Evolutionary conservation across 1,140 invertebrate species (phyloP).

Genomic region (Drosophila bipectinata): DNA sequence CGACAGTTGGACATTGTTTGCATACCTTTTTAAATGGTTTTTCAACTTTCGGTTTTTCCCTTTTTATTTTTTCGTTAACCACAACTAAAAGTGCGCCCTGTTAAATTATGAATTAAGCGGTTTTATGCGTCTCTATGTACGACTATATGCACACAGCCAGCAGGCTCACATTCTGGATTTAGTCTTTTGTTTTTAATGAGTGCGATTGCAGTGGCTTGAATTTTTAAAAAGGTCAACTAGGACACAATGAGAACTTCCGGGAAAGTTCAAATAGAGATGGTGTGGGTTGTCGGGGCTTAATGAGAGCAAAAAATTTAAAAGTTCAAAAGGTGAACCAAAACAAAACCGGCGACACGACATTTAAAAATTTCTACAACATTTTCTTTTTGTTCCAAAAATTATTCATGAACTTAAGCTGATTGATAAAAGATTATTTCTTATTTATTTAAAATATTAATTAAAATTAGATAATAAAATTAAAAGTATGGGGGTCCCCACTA

Average conservation of each 20-base stretch:
- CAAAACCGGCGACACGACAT: not conserved
- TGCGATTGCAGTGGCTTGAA: constrained; percentile 39
- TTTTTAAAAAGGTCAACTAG: constrained; percentile 70
- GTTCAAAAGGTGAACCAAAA: constrained; percentile 10
- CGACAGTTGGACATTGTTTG: constrained; percentile 58
- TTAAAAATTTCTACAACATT: too few species aligned
- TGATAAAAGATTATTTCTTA: not conserved
- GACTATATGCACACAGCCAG: constrained; percentile 13
- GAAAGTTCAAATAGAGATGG: constrained; percentile 16
- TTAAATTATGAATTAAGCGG: constrained; percentile 78
- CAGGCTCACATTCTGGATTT: constrained; percentile 23
- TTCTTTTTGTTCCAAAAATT: not conserved
- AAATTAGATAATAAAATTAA: not conserved
- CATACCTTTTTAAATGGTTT: constrained; percentile 79
- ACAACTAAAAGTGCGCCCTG: constrained; percentile 74
- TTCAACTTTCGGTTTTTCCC: constrained; percentile 39
- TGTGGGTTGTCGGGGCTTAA: not conserved
- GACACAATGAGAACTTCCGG: constrained; percentile 57
- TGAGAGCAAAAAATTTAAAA: not conserved
- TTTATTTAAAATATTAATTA: not conserved
- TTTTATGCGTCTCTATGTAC: constrained; percentile 40
- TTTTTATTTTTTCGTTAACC: constrained; percentile 46
- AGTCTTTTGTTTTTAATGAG: constrained; percentile 73
- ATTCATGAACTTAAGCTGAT: not conserved
- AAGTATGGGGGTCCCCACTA: not conserved